Base-by-base conservation (phyloP, 2,797 vertebrate genomes). In the Rousettus madagascariensis region DNA sequence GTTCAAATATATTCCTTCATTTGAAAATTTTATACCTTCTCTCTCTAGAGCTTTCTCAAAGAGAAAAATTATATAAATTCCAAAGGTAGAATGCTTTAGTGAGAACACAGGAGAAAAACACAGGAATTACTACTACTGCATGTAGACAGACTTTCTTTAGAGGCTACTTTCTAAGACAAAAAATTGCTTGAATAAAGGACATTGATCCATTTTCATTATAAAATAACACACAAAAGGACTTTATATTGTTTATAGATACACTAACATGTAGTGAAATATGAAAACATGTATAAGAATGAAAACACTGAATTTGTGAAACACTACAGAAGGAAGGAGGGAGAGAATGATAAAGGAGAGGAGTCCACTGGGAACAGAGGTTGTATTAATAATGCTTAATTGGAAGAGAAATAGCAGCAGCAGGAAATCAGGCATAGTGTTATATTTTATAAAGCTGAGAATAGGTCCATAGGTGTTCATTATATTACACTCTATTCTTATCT, bases 311-410 rank as follows among this genome's bases (percentile, higher is more conserved):
- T 46, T 65, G 12, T 88, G 43, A 94, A 85, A 88, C 20, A 68
- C 11, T 69, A 61, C 41, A 66, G 72, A n/a, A 61, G 71, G 38
- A 46, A 28, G 33, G 43, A 85, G 26, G 43, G 15, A 66, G 22
- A 72, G 46, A 80, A 84, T 91, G 65, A 94, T 28, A 63, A 5
- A 88, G 49, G 20, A 89, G 59, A 96, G 24, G 33, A 55, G 22
- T 49, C 80, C 28, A 69, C 26, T 46, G 59, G 68, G 33, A 80
- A 33, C 17, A 72, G 65, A 88, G 89, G 90, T 38, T 92, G 43
- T 92, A 75, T 92, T 86, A 72, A 80, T 69, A 79, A 84, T 68
- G n/a, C 15, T 59, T 93, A 95, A 78, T 1, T 72, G 46, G 41
- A 69, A 30, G 66, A 91, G 41, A 68, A 87, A 61, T 38, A 74